A percentile compares a stretch with the other conserved stretches of the same genome.
Evolutionary conservation across 2,797 vertebrate genomes (phyloP).

Genomic region (Lagocephalus sceleratus): DNA sequence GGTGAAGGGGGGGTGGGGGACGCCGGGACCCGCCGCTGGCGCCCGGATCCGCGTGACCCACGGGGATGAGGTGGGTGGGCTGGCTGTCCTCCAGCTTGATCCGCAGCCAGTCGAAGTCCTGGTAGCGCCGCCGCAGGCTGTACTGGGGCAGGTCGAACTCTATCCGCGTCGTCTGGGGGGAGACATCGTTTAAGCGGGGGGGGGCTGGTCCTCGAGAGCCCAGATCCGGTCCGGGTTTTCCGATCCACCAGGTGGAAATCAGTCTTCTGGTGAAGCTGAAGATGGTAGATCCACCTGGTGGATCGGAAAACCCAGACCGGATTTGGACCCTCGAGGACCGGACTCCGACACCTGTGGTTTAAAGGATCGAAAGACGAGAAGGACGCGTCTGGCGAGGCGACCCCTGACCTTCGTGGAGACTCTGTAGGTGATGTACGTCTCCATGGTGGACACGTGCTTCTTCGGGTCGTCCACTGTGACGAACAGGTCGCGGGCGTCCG

Average conservation of each 20-base stretch:
- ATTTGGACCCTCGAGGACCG: too few relatives aligned
- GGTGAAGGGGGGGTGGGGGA: background rate
- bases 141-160: conserved; percentile 97
- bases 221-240: too few relatives aligned
- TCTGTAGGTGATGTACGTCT: conserved; percentile 97
- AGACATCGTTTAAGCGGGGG: too few relatives aligned
- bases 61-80: conserved; percentile 96
- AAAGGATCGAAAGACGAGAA: too few relatives aligned
- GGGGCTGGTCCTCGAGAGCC: too few relatives aligned
- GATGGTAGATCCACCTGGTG: too few relatives aligned
- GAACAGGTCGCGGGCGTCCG: conserved; percentile 88
- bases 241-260: too few relatives aligned
- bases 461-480: conserved; percentile 96
- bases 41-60: conserved; percentile 40
- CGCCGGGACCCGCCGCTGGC: background rate
- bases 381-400: conserved; percentile 2
- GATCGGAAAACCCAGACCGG: conserved; percentile 19
- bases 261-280: too few relatives aligned
- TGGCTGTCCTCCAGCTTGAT: conserved; percentile 96
- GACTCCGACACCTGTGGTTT: too few relatives aligned
- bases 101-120: conserved; percentile 97
- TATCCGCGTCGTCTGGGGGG: conserved; percentile 90
- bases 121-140: conserved; percentile 90
- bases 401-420: conserved; percentile 90
- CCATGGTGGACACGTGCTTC: conserved; percentile 98